Base-by-base conservation (phyloP, 2,113 vertebrate genomes). In the Passer domesticus region DNA sequence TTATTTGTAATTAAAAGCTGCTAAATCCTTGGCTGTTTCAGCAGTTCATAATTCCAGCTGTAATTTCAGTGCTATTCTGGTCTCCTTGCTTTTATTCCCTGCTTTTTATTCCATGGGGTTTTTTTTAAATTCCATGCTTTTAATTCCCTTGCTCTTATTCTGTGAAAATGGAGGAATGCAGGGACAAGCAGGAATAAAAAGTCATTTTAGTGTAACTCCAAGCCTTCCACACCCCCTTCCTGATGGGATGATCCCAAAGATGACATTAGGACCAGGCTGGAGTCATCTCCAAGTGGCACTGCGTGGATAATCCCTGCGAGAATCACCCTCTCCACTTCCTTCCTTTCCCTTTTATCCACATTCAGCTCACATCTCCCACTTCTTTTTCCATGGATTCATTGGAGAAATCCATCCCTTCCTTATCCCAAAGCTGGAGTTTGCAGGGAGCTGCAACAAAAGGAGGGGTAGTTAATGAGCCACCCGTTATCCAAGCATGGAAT, bases 1-100 rank as follows among this genome's bases (percentile, higher is more conserved):
- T 94, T 53, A 80, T 83, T 93, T 88, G 35, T 55, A 74, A 93
- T 88, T 77, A 94, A 93, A 81, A 88, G 59, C 37, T 76, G 77
- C 72, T 39, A 77, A 90, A 83, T 35, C 72, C 67, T 62, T 41
- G 67, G 25, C 90, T 80, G 35, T 73, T 83, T 41, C 22, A 13
- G 66, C 74, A 23, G 74, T 25, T 59, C 73, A 2, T 10, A 11
- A 37, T 52, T 77, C 63, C 52, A 31, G 77, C 76, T 49, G 62
- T 10, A 5, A n/a, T 83, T 58, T 69, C 59, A 43, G 72, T 6
- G 25, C 39, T 64, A 6, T 44, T 41, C 62, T 19, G 3, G 17
- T 64, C 47, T 73, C 28, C n/a, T 8, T 33, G 74, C 17, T 58
- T 85, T 49, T 17, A 30, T 49, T 58, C 60, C 35, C 4, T n/a